Conservation (phyloP, 1,140 invertebrate genomes). For the Euura lappo region DNA sequence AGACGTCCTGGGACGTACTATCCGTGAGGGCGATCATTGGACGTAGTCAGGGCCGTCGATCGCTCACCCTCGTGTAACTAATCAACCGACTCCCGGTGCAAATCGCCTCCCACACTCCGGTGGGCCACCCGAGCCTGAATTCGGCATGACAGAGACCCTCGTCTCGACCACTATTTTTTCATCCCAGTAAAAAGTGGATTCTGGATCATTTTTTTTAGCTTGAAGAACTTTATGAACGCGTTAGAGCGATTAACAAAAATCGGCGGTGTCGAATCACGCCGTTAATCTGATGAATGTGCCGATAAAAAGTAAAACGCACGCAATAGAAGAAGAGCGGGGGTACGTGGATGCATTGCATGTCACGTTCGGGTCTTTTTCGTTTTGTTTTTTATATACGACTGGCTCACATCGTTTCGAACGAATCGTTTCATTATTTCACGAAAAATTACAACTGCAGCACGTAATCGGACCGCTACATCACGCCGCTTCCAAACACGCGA, state of each 20-base stretch:
- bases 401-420: slow-evolving; percentile 16
- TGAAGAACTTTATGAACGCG: too few species aligned
- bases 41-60: not conserved
- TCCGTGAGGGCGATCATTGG: not conserved
- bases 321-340: not conserved
- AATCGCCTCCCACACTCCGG: slow-evolving; percentile 35
- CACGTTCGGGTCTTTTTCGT: not conserved
- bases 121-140: too few species aligned
- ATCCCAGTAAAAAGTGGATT: too few species aligned
- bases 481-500: slow-evolving; percentile 26
- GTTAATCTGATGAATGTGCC: slow-evolving; percentile 3
- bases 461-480: slow-evolving; percentile 31
- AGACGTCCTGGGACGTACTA: not conserved
- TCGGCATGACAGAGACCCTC: too few species aligned
- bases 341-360: not conserved
- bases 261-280: not conserved
- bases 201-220: too few species aligned
- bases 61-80: slow-evolving; percentile 44
- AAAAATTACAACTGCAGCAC: slow-evolving; percentile 31
- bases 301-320: not conserved
- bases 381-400: not conserved
- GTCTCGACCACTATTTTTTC: too few species aligned
- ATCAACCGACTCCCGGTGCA: slow-evolving; percentile 45
- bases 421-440: slow-evolving; percentile 32
- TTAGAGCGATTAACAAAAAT: not conserved